Evolutionary conservation across 1,140 invertebrate genomes (phyloP).

Genomic region (Araneus ventricosus): DNA sequence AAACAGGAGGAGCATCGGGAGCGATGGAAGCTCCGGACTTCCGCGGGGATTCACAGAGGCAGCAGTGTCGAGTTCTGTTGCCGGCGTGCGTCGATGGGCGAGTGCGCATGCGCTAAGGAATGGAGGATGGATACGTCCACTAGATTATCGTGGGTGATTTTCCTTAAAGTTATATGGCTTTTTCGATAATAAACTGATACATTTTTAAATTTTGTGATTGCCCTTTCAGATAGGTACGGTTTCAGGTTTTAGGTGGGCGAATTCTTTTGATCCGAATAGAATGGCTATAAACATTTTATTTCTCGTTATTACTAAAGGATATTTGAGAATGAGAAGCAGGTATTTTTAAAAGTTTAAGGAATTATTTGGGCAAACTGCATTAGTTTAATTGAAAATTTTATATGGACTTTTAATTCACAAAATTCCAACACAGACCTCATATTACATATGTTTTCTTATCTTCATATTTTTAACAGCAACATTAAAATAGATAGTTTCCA

Average conservation of each 20-base stretch:
- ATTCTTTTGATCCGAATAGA: no score
- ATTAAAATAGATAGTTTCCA: no score
- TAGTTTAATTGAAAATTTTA: no score
- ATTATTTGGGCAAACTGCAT: no score
- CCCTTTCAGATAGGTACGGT: background rate
- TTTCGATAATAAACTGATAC: constrained; percentile 32
- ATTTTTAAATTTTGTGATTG: background rate
- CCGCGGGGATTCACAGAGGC: constrained; percentile 67
- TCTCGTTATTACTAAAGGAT: no score
- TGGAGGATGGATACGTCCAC: constrained; percentile 62
- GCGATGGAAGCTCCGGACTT: constrained; percentile 66
- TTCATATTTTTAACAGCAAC: no score
- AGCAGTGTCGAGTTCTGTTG: constrained; percentile 54
- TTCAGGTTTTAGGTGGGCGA: background rate
- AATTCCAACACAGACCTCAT: no score
- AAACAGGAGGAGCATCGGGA: constrained; percentile 24
- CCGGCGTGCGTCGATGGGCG: constrained; percentile 13
- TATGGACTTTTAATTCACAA: no score
- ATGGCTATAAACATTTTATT: no score
- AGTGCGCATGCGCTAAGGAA: constrained; percentile 32
- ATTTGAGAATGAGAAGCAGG: no score
- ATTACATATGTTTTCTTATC: no score
- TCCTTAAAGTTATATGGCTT: constrained; percentile 32
- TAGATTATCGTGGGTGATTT: constrained; percentile 61
- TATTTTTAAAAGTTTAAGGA: no score